phyloP scores from a whole-genome alignment of 2,113 vertebrate genomes.

The Irena cyanogastra region DNA sequence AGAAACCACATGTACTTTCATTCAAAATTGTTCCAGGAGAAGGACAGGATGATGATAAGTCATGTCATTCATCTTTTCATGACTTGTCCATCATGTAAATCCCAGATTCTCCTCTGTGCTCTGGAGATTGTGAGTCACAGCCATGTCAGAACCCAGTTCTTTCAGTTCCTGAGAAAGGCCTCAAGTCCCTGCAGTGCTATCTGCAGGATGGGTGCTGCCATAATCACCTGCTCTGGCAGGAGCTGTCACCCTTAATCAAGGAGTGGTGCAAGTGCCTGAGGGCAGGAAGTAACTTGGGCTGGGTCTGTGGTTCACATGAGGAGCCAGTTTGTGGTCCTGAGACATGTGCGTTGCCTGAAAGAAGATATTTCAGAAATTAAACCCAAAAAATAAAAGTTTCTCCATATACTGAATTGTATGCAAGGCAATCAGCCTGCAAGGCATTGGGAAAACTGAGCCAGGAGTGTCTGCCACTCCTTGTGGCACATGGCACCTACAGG shows the following conservation, averaged over 20 bases:
- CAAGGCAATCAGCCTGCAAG: background rate
- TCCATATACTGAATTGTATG: background rate
- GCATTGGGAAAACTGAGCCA: background rate
- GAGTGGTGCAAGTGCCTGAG: background rate
- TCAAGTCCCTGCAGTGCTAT: background rate
- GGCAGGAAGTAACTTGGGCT: slow-evolving; percentile 17
- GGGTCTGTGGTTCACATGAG: background rate
- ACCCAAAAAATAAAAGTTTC: background rate
- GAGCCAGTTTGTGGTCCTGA: background rate
- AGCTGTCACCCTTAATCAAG: background rate
- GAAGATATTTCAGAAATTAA: background rate
- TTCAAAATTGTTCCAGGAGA: background rate
- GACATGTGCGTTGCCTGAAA: background rate
- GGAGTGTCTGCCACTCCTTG: background rate
- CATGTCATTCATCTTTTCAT: background rate
- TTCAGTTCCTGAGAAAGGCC: background rate
- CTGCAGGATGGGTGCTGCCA: background rate
- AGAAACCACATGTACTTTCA: background rate
- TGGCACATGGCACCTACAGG: fast-evolving
- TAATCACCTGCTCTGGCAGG: background rate
- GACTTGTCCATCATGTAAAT: background rate
- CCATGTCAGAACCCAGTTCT: background rate
- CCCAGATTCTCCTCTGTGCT: background rate
- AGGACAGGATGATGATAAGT: background rate
- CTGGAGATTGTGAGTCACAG: background rate